Base-by-base conservation (phyloP, 2,888 invertebrate genomes). In the Tribolium freemani region DNA sequence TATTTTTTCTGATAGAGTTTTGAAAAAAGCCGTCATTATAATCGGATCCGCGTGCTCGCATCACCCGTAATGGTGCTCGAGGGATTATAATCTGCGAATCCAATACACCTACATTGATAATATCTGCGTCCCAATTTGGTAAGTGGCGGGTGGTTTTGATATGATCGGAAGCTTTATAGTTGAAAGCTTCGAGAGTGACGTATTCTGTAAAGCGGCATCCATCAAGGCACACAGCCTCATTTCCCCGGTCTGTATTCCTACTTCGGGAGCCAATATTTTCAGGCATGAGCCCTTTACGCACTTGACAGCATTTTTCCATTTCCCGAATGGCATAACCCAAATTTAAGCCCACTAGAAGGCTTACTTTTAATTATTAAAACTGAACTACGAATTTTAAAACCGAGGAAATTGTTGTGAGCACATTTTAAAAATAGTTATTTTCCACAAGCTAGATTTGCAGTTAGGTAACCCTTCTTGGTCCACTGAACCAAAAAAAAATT, bases 221-320 rank as follows among this genome's bases (percentile, higher is more conserved):
- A 72, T 72, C 72, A 69, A 53, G 64, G 64, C 64, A 69, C 64
- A 63, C 46, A 45, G 31, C 46, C 69, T 69, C 69, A 72, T 72
- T 72, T 69, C 64, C 69, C 64, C 58, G 21, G 56, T 69, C 64
- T 69, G 53, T 72, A 64, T 57, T 69, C 58, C 64, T 46, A 30
- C 63, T 56, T 64, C 45, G 48, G 64, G 64, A 70, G 54, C 63
- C 74, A 63, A 74, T 74, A 73, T 71, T 71, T 74, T 69, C 13
- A 57, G 61, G 67, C 61, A 72, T 73, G 68, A 73, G 57, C 68
- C 56, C 58, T 74, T 71, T 68, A 71, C 69, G 69, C 64, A 69
- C 71, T 64, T 66, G 71, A 74, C 74, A 74, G 53, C 51, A 51
- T 71, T 74, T 71, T 74, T 74, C 74, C 74, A 74, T 74, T 74